Evolutionary conservation across 2,888 invertebrate species (phyloP).

Genomic region (Parasteatoda lunata): DNA sequence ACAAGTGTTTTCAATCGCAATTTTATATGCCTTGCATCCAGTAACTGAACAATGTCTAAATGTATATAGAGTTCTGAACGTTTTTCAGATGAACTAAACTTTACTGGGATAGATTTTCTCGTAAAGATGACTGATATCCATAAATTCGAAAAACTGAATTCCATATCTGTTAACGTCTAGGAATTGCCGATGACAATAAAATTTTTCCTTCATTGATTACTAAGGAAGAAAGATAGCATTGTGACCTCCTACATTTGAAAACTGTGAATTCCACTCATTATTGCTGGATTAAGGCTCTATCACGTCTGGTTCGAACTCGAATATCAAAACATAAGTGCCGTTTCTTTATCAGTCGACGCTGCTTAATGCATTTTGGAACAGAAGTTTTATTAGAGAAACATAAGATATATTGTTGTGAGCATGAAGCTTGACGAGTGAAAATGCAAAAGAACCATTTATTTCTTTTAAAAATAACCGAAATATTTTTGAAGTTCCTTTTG

Average conservation of each 20-base stretch:
- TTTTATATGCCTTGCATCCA: too few relatives aligned
- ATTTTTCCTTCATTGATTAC: background rate
- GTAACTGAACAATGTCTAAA: too few relatives aligned
- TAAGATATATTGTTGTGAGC: background rate
- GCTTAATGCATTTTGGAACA: background rate
- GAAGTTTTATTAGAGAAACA: background rate
- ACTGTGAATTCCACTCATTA: background rate
- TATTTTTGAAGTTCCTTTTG: background rate
- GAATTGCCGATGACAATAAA: background rate
- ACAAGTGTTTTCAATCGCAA: too few relatives aligned
- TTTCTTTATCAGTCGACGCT: background rate
- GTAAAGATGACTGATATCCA: too few relatives aligned
- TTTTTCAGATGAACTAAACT: too few relatives aligned
- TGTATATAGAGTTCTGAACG: too few relatives aligned
- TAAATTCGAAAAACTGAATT: too few relatives aligned
- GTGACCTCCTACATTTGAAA: background rate
- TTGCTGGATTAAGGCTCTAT: background rate
- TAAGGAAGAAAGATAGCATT: background rate
- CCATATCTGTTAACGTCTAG: slow-evolving; percentile 10
- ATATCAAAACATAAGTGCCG: background rate
- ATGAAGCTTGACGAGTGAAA: background rate
- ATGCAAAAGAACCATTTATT: background rate
- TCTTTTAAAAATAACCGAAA: background rate
- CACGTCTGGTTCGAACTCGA: background rate
- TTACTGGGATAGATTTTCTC: too few relatives aligned